phyloP scores from a whole-genome alignment of 2,113 vertebrate genomes.

The Thymallus thymallus region DNA sequence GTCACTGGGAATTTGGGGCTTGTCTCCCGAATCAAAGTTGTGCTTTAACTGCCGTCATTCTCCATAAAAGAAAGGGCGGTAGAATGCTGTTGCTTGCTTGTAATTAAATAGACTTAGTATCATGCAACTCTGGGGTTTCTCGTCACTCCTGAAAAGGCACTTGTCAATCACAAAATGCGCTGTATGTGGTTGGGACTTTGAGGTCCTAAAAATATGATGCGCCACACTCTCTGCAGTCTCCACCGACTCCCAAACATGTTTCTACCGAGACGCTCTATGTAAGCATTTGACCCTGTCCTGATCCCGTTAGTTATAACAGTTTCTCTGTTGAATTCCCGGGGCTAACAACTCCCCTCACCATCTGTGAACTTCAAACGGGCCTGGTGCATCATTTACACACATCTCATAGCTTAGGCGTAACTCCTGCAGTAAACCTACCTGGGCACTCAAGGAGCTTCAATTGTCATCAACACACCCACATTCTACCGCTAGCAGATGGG shows the following conservation, averaged over 20 bases:
- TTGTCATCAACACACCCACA: constrained; percentile 17
- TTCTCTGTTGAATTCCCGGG: background rate
- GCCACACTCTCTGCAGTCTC: too few relatives aligned
- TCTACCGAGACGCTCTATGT: background rate
- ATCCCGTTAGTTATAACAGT: background rate
- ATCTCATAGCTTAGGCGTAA: constrained; percentile 17
- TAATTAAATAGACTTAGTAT: too few relatives aligned
- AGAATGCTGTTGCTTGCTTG: constrained; percentile 11
- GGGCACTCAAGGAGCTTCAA: constrained; percentile 3
- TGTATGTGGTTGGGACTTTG: too few relatives aligned
- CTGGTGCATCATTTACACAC: constrained; percentile 18
- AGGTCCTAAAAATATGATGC: too few relatives aligned
- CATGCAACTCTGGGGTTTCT: too few relatives aligned
- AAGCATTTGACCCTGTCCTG: constrained; percentile 3
- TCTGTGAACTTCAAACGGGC: constrained; percentile 18
- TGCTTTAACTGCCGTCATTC: constrained; percentile 48
- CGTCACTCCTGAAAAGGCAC: too few relatives aligned
- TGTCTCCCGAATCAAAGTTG: constrained; percentile 44
- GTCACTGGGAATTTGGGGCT: constrained; percentile 52
- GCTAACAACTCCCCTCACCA: constrained; percentile 5
- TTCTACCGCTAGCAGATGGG: constrained; percentile 13
- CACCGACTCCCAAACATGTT: too few relatives aligned
- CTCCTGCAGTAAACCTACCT: constrained; percentile 18
- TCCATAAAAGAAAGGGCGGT: constrained; percentile 34
- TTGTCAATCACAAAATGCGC: too few relatives aligned